Base-by-base conservation (phyloP, 2,113 vertebrate species). In the Hemiscyllium ocellatum region DNA sequence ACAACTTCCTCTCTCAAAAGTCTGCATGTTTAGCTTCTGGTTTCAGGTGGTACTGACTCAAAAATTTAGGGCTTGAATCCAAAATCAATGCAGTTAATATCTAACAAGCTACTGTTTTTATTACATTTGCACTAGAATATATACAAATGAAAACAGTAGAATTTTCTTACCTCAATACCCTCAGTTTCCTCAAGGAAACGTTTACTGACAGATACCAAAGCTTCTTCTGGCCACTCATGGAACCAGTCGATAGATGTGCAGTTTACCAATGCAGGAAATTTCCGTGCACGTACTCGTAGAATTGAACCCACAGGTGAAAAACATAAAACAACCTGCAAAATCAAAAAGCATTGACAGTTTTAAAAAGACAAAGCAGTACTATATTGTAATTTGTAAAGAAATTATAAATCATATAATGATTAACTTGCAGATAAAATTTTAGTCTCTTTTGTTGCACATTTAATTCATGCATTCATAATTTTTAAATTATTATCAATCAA, bases 181-280 rank as follows among this genome's bases (percentile, higher is more conserved):
- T 83, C 80, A 42, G 80, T 83, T 83, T 83, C 89, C 42, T 96
- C 96, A 95, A 98, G 96, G 97, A 98, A 98, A 50, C 97, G 96
- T 1, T 97, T 97, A 8, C 98, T 98, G 97, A 98, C 97, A 0
- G 98, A 98, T 69, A 98, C 96, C 0, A 98, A 96, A 0, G 98
- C 98, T 0, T 98, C 97, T 90, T 98, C 96, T 0, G 98, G 98
- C 98, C 98, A 98, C 96, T 98, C 98, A 0, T 98, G 98, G 97
- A 98, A 98, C 98, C 98, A 98, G 97, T 98, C 7, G 0, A 98
- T 98, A 96, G 97, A 96, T 0, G 97, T 98, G 97, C 98, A 98
- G 97, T 97, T 98, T 94, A 98, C 97, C 10, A 98, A 96, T 0
- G 98, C 97, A 0, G 98, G 98, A 96, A 98, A 98, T 47, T 97